Evolutionary conservation across 2,888 invertebrate genomes (phyloP).

Genomic region (Melanchra persicariae): DNA sequence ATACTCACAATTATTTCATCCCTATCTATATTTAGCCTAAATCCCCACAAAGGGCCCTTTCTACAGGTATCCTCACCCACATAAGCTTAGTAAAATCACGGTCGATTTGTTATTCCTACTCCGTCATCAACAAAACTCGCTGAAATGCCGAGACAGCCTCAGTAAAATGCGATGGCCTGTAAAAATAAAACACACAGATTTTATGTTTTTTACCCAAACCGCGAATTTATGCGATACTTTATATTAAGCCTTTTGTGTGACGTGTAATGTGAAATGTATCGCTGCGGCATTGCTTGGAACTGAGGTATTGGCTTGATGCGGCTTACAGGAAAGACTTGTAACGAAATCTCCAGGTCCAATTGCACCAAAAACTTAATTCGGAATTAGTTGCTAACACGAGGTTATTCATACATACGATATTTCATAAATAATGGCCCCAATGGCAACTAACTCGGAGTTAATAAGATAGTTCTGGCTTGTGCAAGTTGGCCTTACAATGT

Average conservation of each 20-base stretch:
- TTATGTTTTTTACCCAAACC: slow-evolving; percentile 41
- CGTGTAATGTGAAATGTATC: slow-evolving; percentile 27
- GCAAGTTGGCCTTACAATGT: too few relatives aligned
- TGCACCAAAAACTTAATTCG: too few relatives aligned
- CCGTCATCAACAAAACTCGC: slow-evolving; percentile 62
- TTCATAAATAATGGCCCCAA: too few relatives aligned
- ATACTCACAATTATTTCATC: background rate
- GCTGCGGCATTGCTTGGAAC: slow-evolving; percentile 2
- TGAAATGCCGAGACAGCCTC: slow-evolving; percentile 51
- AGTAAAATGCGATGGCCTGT: slow-evolving; percentile 61
- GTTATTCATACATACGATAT: too few relatives aligned
- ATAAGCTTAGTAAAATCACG: slow-evolving; percentile 36
- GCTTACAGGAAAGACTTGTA: background rate
- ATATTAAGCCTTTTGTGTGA: slow-evolving; percentile 37
- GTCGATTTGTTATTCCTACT: slow-evolving; percentile 61
- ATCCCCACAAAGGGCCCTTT: slow-evolving; percentile 23
- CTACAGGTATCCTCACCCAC: slow-evolving; percentile 14
- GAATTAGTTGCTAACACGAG: too few relatives aligned
- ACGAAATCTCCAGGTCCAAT: background rate
- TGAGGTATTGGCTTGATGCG: background rate
- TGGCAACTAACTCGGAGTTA: too few relatives aligned
- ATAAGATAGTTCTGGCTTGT: too few relatives aligned
- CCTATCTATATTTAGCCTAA: slow-evolving; percentile 23
- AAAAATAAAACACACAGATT: slow-evolving; percentile 62
- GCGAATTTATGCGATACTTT: slow-evolving; percentile 33